phyloP scores from a whole-genome alignment of 30 jellyfish, hydroid and myxozoan species.

The Aurelia aurita complex sp. Pacific region DNA sequence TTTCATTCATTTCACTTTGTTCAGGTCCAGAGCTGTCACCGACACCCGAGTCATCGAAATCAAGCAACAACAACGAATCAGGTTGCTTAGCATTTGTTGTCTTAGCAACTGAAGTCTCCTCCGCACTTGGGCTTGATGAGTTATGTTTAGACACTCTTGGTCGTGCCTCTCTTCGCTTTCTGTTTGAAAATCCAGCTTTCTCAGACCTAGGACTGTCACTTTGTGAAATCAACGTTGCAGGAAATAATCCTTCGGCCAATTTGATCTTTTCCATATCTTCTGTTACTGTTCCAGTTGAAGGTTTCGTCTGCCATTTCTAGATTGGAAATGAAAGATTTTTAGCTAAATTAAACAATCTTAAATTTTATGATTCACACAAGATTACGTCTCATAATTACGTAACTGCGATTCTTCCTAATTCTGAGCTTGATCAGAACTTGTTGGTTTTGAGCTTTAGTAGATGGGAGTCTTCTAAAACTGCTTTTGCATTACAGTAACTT shows the following conservation, averaged over 20 bases:
- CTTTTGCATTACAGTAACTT: too few species aligned
- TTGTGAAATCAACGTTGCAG: neutral
- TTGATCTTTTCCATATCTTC: conserved; percentile 18
- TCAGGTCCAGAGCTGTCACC: conserved; percentile 21
- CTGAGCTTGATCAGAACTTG: too few species aligned
- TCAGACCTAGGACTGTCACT: conserved; percentile 26
- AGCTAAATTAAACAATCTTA: too few species aligned
- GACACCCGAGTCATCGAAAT: conserved; percentile 27
- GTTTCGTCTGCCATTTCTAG: neutral
- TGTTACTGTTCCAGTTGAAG: neutral
- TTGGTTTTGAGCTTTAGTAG: too few species aligned
- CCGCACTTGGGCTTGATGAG: neutral
- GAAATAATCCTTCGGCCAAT: conserved; percentile 46
- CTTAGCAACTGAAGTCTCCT: neutral
- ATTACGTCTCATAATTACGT: too few species aligned
- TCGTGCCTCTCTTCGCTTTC: conserved; percentile 22
- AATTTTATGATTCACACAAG: too few species aligned
- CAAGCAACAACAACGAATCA: conserved; percentile 15
- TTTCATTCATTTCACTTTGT: neutral
- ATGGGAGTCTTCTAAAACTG: too few species aligned
- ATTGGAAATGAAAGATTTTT: neutral
- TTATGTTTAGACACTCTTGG: neutral
- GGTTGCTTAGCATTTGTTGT: neutral
- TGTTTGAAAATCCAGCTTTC: conserved; percentile 32
- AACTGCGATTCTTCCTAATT: too few species aligned